phyloP scores from a whole-genome alignment of 1,140 invertebrate species.

The Drosophila pseudoananassae region DNA sequence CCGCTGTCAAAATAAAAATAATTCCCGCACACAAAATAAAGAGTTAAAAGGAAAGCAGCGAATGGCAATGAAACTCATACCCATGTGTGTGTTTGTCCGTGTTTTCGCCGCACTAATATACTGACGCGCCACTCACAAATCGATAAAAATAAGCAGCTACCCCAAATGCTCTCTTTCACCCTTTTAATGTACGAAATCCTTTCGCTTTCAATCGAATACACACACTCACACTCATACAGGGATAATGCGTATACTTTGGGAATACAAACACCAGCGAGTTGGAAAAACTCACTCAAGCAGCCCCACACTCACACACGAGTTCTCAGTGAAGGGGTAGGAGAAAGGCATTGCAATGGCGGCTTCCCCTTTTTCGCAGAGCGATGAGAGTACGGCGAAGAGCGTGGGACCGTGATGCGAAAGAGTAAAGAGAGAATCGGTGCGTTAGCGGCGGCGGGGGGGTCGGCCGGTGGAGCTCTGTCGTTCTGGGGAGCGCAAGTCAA shows the following conservation, averaged over 20 bases:
- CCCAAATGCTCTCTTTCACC: conserved; percentile 48
- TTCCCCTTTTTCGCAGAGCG: conserved; percentile 60
- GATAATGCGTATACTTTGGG: no score
- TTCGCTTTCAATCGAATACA: conserved; percentile 61
- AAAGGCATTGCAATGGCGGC: conserved; percentile 43
- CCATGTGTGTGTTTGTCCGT: conserved; percentile 34
- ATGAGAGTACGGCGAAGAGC: conserved; percentile 53
- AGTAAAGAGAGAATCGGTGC: conserved; percentile 49
- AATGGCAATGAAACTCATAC: conserved; percentile 62
- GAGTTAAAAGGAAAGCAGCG: conserved; percentile 72
- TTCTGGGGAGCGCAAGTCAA: conserved; percentile 55
- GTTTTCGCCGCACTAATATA: conserved; percentile 59
- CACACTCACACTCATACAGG: conserved; percentile 30
- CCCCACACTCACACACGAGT: conserved; percentile 15
- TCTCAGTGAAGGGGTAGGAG: conserved; percentile 59
- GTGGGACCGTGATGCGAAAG: conserved; percentile 25
- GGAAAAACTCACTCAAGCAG: conserved; percentile 63
- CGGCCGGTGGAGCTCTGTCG: neutral
- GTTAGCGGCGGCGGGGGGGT: conserved; percentile 2
- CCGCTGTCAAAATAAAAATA: conserved; percentile 75
- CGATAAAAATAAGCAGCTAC: conserved; percentile 52
- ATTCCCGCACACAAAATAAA: conserved; percentile 65
- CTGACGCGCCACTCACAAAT: conserved; percentile 35
- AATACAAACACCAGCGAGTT: neutral
- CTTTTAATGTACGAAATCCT: conserved; percentile 67